phyloP scores from a whole-genome alignment of 2,888 invertebrate species.

The Myopa tessellatipennis region DNA sequence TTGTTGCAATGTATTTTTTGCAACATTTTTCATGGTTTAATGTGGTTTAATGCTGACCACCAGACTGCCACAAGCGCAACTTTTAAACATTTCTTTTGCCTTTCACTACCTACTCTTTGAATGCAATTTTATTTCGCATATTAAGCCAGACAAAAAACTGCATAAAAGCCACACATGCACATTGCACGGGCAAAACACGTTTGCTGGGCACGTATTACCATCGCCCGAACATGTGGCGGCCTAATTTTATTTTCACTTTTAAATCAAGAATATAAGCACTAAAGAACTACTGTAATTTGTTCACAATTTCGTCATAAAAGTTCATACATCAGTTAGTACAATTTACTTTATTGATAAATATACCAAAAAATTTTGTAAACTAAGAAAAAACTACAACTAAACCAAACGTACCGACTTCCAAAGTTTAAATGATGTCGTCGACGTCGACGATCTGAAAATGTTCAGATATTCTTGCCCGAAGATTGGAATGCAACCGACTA shows the following conservation, averaged over 20 bases:
- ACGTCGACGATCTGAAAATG: conserved; percentile 45
- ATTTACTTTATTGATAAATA: conserved; percentile 5
- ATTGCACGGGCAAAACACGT: conserved; percentile 34
- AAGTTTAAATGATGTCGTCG: conserved; percentile 54
- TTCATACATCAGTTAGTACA: conserved; percentile 12
- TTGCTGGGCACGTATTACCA: conserved; percentile 24
- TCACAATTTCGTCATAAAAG: not conserved
- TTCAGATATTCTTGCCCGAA: conserved; percentile 48
- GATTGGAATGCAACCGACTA: too few species aligned
- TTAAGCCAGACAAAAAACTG: conserved; percentile 7
- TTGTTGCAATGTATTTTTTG: not conserved
- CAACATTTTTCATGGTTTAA: not conserved
- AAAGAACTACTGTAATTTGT: not conserved
- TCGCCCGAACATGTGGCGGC: conserved; percentile 43
- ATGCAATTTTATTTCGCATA: not conserved
- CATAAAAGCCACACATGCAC: conserved; percentile 16
- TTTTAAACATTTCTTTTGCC: not conserved
- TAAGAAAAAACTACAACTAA: conserved; percentile 26
- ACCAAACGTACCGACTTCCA: conserved; percentile 59
- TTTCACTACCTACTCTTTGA: not conserved
- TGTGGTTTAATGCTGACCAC: not conserved
- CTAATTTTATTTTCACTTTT: conserved; percentile 41
- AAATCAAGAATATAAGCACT: conserved; percentile 25
- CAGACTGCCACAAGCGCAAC: not conserved
- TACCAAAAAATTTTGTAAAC: conserved; percentile 7